Conservation (phyloP, 2,888 invertebrate species). For the Trissolcus brochymenae region DNA sequence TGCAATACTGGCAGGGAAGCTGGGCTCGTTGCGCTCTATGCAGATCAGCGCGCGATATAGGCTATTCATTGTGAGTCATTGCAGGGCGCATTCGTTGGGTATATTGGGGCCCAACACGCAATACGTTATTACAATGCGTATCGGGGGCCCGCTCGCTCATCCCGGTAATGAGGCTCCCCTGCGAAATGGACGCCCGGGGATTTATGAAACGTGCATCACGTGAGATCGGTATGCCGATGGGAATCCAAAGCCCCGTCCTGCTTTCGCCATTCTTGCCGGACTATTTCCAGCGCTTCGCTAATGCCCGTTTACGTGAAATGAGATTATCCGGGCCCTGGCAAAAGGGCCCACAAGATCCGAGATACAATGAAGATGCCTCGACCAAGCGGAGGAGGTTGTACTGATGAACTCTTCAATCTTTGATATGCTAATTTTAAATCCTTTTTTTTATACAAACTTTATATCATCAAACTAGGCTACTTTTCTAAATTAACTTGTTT, state of each 20-base stretch:
- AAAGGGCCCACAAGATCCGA: constrained; percentile 17
- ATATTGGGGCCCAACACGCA: constrained; percentile 58
- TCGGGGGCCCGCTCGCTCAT: constrained; percentile 61
- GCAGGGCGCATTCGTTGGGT: constrained; percentile 67
- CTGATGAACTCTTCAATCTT: not conserved
- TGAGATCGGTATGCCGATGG: constrained; percentile 34
- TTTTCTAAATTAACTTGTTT: no score
- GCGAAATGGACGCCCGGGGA: constrained; percentile 21
- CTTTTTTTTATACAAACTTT: not conserved
- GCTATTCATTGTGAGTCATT: constrained; percentile 73
- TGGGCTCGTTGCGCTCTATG: constrained; percentile 66
- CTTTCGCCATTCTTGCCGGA: constrained; percentile 29
- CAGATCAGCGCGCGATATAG: constrained; percentile 74
- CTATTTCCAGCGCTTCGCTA: constrained; percentile 10
- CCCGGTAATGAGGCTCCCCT: constrained; percentile 34
- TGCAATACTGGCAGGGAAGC: constrained; percentile 64
- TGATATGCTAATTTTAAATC: constrained; percentile 7
- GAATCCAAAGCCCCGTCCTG: constrained; percentile 22
- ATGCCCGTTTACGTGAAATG: constrained; percentile 31
- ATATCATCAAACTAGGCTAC: not conserved
- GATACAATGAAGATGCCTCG: constrained; percentile 34
- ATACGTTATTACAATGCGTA: constrained; percentile 68
- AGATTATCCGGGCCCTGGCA: constrained; percentile 32
- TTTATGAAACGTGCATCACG: constrained; percentile 27
- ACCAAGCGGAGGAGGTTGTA: constrained; percentile 14